Percentiles rank a stretch among this genome's conserved stretches.
Conservation (phyloP, 2,113 vertebrate species). For the Ginglymostoma cirratum region DNA sequence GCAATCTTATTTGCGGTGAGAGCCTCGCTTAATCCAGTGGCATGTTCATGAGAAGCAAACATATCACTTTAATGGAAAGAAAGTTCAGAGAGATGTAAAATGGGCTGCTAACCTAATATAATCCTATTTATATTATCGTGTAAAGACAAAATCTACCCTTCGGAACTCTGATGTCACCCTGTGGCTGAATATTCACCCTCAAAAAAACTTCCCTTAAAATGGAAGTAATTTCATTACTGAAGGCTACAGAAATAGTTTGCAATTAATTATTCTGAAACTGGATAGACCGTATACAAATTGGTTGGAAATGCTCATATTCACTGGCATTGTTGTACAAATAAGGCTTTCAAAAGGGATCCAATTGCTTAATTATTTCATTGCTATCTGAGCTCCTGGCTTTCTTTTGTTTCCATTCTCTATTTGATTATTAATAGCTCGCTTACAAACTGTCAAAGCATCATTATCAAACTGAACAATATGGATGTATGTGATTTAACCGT, state of each 20-base stretch:
- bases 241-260: neutral
- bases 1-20: neutral
- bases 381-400: neutral
- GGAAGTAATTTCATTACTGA: neutral
- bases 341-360: slow-evolving; percentile 20
- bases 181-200: neutral
- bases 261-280: neutral
- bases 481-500: neutral
- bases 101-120: neutral
- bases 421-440: neutral
- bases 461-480: neutral
- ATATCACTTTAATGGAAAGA: neutral
- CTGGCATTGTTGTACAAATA: neutral
- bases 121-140: neutral
- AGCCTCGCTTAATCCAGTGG: neutral
- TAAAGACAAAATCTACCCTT: neutral
- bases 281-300: neutral
- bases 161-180: neutral
- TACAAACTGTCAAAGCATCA: neutral
- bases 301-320: neutral
- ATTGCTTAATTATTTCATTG: slow-evolving; percentile 28
- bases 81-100: neutral
- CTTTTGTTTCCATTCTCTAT: neutral
- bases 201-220: neutral
- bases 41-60: neutral